Evolutionary conservation across 2,797 vertebrate genomes (phyloP).

Genomic region (Poecilia wingei): DNA sequence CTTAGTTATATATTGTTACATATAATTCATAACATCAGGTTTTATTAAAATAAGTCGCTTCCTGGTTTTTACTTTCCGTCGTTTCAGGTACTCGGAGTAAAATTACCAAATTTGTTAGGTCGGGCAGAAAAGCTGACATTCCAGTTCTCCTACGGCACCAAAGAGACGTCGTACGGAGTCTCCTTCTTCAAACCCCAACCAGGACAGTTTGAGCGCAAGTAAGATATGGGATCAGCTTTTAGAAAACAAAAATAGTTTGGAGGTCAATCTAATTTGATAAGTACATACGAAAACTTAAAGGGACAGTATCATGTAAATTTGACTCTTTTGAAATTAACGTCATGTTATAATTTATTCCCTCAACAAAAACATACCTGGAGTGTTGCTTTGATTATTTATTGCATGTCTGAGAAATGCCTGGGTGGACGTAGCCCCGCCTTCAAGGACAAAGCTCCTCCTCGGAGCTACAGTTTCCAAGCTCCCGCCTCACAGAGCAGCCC

Average conservation of each 20-base stretch:
- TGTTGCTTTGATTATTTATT: no score
- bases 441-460: no score
- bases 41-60: neutral
- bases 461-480: no score
- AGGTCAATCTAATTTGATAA: neutral
- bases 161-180: constrained; percentile 96
- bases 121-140: constrained; percentile 95
- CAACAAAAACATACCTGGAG: no score
- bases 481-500: no score
- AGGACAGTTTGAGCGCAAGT: constrained; percentile 94
- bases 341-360: no score
- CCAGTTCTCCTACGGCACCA: constrained; percentile 99
- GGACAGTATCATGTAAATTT: no score
- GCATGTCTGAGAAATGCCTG: no score
- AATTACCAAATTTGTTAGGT: constrained; percentile 92
- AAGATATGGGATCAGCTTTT: constrained; percentile 37
- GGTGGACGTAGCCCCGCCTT: no score
- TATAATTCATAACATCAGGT: neutral
- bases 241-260: neutral
- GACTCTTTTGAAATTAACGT: no score
- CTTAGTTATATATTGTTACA: neutral
- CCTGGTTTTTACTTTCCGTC: neutral
- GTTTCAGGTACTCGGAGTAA: constrained; percentile 91
- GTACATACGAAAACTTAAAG: neutral
- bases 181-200: constrained; percentile 96